A percentile compares a stretch with the other conserved stretches of the same genome.
phyloP scores from a whole-genome alignment of 2,797 vertebrate species.

The Amblyopsis hoosieri region DNA sequence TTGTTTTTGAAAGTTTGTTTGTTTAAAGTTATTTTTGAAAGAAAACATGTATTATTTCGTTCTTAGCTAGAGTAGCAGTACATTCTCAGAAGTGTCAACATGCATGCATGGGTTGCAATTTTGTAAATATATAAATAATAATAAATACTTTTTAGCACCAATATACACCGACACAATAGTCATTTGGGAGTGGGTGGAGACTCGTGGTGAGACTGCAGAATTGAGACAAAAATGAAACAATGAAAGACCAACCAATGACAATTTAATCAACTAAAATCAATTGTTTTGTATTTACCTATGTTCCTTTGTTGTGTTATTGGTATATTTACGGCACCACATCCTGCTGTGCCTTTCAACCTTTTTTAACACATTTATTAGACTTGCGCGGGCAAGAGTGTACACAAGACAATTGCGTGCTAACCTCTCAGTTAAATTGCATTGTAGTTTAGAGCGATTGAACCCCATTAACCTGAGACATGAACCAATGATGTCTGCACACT shows the following conservation, averaged over 20 bases:
- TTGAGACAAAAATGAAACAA: conserved; percentile 41
- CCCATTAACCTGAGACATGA: conserved; percentile 75
- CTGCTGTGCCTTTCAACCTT: conserved; percentile 52
- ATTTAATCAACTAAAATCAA: conserved; percentile 64
- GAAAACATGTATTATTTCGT: too few relatives aligned
- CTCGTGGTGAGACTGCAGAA: conserved; percentile 37
- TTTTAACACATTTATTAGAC: conserved; percentile 45
- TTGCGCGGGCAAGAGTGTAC: conserved; percentile 38
- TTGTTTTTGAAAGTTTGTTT: background rate
- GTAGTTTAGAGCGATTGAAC: conserved; percentile 71
- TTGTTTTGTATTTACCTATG: conserved; percentile 62
- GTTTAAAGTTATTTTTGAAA: too few relatives aligned
- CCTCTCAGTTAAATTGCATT: conserved; percentile 72
- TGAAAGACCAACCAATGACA: conserved; percentile 34
- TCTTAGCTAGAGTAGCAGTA: background rate
- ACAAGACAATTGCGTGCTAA: conserved; percentile 44
- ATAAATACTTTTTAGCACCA: too few relatives aligned
- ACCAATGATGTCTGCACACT: conserved; percentile 37
- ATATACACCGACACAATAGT: too few relatives aligned
- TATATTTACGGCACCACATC: conserved; percentile 61
- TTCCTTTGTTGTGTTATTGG: conserved; percentile 61
- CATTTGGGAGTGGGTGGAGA: conserved; percentile 14
- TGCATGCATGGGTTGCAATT: background rate
- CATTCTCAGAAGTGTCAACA: background rate
- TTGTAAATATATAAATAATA: background rate